Evolutionary conservation across 2,113 vertebrate genomes (phyloP).

Genomic region (Zapornia atra): DNA sequence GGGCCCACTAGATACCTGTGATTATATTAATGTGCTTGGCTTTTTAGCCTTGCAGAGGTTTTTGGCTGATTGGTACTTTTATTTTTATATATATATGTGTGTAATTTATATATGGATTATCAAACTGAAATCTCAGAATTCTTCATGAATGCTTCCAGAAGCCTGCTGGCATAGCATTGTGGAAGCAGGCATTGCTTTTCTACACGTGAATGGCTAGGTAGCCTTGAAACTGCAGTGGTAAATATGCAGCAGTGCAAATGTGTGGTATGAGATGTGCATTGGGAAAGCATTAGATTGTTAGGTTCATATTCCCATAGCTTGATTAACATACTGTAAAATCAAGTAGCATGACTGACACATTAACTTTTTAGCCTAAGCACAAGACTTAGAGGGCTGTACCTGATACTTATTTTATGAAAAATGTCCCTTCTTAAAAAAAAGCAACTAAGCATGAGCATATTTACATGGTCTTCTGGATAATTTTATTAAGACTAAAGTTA

Average conservation of each 20-base stretch:
- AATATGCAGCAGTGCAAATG: neutral
- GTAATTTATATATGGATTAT: neutral
- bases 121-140: neutral
- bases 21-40: neutral
- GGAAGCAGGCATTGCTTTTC: neutral
- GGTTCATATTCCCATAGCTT: neutral
- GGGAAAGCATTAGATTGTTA: neutral
- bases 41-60: neutral
- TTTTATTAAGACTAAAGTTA: slow-evolving; percentile 9
- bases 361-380: neutral
- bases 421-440: neutral
- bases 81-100: neutral
- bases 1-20: neutral
- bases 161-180: neutral
- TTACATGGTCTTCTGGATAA: neutral
- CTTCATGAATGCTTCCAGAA: neutral
- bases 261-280: neutral
- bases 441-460: neutral
- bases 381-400: neutral
- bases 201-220: neutral
- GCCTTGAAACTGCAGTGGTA: neutral
- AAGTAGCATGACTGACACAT: neutral
- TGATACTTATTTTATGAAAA: neutral
- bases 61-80: neutral
- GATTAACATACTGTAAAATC: neutral